These are phyloP conservation scores for Saturnia pavonia DNA, from an alignment of 2,888 invertebrate species.

Conservation along the genomic window DNA sequence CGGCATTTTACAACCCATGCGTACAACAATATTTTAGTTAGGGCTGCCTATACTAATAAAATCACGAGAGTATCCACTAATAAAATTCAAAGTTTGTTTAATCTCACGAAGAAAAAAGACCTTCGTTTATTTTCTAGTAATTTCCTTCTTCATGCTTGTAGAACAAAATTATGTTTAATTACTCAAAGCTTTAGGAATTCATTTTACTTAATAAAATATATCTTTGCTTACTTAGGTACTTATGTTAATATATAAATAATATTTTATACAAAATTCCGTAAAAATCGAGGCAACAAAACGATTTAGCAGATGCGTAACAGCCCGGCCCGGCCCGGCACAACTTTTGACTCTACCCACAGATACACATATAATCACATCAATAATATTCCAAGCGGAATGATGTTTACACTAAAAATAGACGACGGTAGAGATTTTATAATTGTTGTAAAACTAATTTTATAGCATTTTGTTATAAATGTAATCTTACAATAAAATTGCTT, in stretches of 20 bases:
- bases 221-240: not conserved
- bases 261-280: not conserved
- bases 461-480: not conserved
- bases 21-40: too few relatives aligned
- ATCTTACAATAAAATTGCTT: not conserved
- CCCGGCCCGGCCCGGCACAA: too few relatives aligned
- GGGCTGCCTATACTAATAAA: too few relatives aligned
- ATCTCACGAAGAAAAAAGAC: not conserved
- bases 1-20: too few relatives aligned
- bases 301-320: not conserved
- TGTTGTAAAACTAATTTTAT: not conserved
- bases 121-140: not conserved
- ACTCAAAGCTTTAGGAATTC: not conserved
- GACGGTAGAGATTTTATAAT: too few relatives aligned
- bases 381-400: not conserved
- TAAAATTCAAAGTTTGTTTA: not conserved
- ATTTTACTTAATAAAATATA: not conserved
- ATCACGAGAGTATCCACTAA: not conserved
- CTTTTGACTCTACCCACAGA: too few relatives aligned
- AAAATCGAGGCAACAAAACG: not conserved
- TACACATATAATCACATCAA: not conserved
- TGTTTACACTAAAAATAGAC: not conserved
- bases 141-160: not conserved
- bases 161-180: not conserved
- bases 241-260: not conserved